These are phyloP conservation scores for Sphaerophoria taeniata DNA, from an alignment of 2,888 invertebrate genomes.

Conservation along the genomic window DNA sequence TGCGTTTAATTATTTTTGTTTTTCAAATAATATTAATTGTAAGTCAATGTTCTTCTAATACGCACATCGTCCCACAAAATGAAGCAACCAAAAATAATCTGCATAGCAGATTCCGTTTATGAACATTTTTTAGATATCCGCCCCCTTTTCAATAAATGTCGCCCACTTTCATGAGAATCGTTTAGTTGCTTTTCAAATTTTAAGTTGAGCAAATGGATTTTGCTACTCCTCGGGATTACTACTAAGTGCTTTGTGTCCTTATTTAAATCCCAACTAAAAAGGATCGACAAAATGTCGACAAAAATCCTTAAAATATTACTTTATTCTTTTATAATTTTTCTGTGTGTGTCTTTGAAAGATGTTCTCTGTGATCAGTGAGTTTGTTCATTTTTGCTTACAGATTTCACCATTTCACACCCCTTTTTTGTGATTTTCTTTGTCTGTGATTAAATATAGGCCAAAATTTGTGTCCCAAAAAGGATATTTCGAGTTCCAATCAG, in stretches of 20 bases:
- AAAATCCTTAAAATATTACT: not conserved
- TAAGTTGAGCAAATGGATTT: constrained; percentile 36
- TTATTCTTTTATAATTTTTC: not conserved
- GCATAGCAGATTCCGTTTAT: too few relatives aligned
- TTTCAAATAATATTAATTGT: too few relatives aligned
- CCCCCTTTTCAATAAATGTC: constrained; percentile 55
- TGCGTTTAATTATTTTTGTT: too few relatives aligned
- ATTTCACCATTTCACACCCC: not conserved
- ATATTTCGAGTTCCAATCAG: constrained; percentile 90
- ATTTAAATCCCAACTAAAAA: constrained; percentile 32
- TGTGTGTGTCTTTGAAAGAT: constrained; percentile 10
- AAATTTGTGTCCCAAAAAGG: constrained; percentile 86
- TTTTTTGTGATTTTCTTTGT: not conserved
- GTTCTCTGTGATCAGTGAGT: constrained; percentile 58
- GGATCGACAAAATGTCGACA: constrained; percentile 46
- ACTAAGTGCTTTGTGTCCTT: constrained; percentile 12
- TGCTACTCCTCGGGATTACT: not conserved
- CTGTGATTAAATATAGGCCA: constrained; percentile 60
- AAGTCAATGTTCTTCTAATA: not conserved
- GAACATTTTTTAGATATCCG: constrained; percentile 35
- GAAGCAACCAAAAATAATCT: not conserved
- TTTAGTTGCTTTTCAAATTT: constrained; percentile 27
- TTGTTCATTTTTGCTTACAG: not conserved
- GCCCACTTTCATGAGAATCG: constrained; percentile 1
- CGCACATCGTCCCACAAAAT: constrained; percentile 29